These are phyloP conservation scores for Drosophila tanythrix DNA, from an alignment of 2,888 invertebrate species.

Conservation along the genomic window DNA sequence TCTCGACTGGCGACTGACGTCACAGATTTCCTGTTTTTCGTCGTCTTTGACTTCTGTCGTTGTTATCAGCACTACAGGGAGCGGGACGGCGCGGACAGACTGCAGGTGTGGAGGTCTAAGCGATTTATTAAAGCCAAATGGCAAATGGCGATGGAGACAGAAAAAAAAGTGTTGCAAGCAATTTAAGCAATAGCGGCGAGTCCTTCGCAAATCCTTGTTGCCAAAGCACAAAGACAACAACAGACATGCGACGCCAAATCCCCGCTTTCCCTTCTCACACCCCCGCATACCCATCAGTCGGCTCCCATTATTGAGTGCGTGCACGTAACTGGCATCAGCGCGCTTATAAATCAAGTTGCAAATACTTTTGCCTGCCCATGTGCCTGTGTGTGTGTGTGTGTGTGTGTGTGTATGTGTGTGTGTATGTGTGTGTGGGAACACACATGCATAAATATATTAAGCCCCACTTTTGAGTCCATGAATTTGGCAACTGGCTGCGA, in stretches of 20 bases:
- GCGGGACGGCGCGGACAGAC: not conserved
- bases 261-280: constrained; percentile 1
- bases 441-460: constrained; percentile 11
- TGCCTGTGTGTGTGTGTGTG: constrained; percentile 10
- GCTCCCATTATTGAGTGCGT: constrained; percentile 74
- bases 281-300: not conserved
- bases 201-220: constrained; percentile 51
- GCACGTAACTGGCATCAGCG: constrained; percentile 79
- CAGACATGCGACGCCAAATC: constrained; percentile 5
- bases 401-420: constrained; percentile 10
- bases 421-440: constrained; percentile 20
- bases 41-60: constrained; percentile 60
- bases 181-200: constrained; percentile 68
- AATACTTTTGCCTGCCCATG: constrained; percentile 56
- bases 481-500: constrained; percentile 44
- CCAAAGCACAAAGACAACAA: constrained; percentile 43
- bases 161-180: constrained; percentile 76
- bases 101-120: constrained; percentile 47
- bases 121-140: constrained; percentile 75
- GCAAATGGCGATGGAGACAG: constrained; percentile 51
- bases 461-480: constrained; percentile 62
- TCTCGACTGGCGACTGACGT: constrained; percentile 33
- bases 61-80: constrained; percentile 47
- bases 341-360: constrained; percentile 76
- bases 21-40: constrained; percentile 70